Base-by-base conservation (phyloP, 2,113 vertebrate species). In the Pseudopodoces humilis region DNA sequence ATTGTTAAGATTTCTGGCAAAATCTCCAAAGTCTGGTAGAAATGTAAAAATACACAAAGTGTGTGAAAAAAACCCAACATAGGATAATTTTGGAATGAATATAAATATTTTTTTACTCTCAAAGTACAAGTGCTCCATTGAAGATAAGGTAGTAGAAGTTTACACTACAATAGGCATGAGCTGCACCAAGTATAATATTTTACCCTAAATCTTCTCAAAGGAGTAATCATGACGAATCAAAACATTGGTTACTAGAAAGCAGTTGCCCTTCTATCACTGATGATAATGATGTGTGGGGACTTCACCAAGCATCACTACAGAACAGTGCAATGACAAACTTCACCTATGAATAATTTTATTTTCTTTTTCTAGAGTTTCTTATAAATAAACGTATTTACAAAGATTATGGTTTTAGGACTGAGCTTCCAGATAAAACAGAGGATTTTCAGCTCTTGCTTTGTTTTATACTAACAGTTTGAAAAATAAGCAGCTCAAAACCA, bases 61-160 rank as follows among this genome's bases (percentile, higher is more conserved):
- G 5, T 1, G 5, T 25, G 7, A 19, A 56, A 75, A 62, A 68
- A 53, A 4, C 0, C 1, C 13, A 44, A 13, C 6, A 9, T 5
- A 58, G 4, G 31, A 30, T 53, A 67, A 41, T 9, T 63, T 41
- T 24, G 5, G 20, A 25, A 59, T 43, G 2, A 55, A n/a, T n/a
- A 23, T 46, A 74, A 49, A 27, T 10, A 1, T 1, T 19, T 53
- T 64, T 84, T 89, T 23, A 43, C 8, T 81, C 43, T 70, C 5
- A 25, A 79, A 86, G 4, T 43, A 53, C 10, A 81, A 69, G 53
- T 46, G 7, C 3, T 59, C 7, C 46, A 21, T 4, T 82, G 43
- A 75, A 81, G 41, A 70, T 16, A 75, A 70, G 23, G 43, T 16
- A 53, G 11, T 25, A 56, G 62, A 85, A 21, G 5, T 52, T 75